Percentiles rank a stretch among this genome's conserved stretches.
Conservation (phyloP, 2,113 vertebrate genomes). For the Pavo muticus region DNA sequence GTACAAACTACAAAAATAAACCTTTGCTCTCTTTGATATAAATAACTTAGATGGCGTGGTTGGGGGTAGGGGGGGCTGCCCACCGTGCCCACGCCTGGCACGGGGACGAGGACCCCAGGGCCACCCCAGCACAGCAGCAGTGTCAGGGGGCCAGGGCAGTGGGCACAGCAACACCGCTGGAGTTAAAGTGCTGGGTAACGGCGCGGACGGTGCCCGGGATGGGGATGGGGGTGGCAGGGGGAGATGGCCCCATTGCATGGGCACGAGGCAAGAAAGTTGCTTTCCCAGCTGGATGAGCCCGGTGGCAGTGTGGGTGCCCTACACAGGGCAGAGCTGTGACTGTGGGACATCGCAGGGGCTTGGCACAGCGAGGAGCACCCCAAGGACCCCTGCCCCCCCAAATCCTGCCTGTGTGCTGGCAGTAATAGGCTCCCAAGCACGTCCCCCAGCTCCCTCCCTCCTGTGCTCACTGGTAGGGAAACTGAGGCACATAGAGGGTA, state of each 20-base stretch:
- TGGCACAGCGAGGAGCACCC: neutral
- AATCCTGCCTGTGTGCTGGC: neutral
- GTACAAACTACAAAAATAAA: constrained; percentile 75
- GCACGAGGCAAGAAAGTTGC: neutral
- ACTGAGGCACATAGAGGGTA: neutral
- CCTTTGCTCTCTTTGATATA: constrained; percentile 74
- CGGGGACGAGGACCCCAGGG: neutral
- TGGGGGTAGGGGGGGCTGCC: neutral
- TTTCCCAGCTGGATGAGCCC: constrained; percentile 22
- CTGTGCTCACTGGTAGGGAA: neutral
- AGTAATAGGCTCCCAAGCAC: neutral
- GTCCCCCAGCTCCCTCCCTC: neutral
- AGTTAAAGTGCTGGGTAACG: constrained; percentile 72
- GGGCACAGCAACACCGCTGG: constrained; percentile 49
- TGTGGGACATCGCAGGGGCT: neutral
- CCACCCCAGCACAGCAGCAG: constrained; percentile 15
- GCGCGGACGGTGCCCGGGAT: neutral
- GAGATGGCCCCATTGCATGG: neutral
- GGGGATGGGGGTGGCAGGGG: neutral
- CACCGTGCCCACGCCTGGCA: constrained; percentile 58
- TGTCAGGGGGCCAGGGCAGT: neutral
- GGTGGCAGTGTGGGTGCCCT: neutral
- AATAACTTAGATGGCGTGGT: constrained; percentile 68
- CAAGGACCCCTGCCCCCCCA: neutral
- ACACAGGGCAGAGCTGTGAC: neutral